A percentile compares a stretch with the other conserved stretches of the same genome.
phyloP scores from a whole-genome alignment of 2,888 invertebrate species.

The Phytoseiulus persimilis region DNA sequence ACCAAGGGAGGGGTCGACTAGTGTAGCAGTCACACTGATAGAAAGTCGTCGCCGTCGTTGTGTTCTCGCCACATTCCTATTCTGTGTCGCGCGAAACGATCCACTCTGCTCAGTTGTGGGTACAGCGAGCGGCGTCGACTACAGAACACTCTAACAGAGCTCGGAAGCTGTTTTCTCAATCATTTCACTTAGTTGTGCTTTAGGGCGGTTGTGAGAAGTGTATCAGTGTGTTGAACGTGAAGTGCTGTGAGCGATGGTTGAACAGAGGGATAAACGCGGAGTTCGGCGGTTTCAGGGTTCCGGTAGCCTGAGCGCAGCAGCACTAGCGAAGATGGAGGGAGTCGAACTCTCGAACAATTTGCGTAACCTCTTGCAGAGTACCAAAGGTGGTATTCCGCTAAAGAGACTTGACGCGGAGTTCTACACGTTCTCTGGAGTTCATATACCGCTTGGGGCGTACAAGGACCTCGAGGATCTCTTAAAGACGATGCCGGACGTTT shows the following conservation, averaged over 20 bases:
- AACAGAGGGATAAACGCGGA: neutral
- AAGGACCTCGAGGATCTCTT: constrained; percentile 22
- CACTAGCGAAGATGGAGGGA: constrained; percentile 25
- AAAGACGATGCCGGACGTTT: constrained; percentile 33
- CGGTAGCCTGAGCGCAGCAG: neutral
- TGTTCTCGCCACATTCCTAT: neutral
- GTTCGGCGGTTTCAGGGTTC: neutral
- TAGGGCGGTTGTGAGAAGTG: neutral
- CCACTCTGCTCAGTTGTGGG: neutral
- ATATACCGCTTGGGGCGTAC: constrained; percentile 23
- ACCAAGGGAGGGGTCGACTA: neutral
- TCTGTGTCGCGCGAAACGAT: neutral
- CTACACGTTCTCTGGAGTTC: constrained; percentile 32
- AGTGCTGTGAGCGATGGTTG: neutral
- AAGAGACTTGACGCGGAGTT: constrained; percentile 31
- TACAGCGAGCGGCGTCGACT: neutral
- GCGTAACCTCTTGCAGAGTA: constrained; percentile 27
- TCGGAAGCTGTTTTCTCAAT: too few species aligned
- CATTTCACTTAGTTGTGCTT: too few species aligned
- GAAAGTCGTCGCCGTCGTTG: neutral
- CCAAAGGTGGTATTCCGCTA: constrained; percentile 32
- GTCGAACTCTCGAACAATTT: constrained; percentile 25
- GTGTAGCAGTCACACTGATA: neutral
- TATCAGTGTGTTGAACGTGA: neutral
- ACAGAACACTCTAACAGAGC: too few species aligned